A percentile compares a stretch with the other conserved stretches of the same genome.
Conservation (phyloP, 2,797 vertebrate genomes). For the Alectoris magna region DNA sequence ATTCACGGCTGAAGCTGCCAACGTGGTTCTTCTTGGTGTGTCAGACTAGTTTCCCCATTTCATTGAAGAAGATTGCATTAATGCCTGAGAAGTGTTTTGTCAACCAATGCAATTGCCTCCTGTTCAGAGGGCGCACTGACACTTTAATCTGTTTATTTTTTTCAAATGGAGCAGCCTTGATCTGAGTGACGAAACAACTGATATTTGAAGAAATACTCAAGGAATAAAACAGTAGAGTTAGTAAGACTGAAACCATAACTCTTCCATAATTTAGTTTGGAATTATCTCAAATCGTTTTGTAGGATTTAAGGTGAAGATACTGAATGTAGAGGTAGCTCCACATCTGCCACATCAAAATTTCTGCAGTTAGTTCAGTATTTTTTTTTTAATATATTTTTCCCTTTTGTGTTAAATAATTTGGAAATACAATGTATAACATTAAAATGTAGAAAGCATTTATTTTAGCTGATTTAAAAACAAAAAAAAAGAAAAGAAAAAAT, state of each 20-base stretch:
- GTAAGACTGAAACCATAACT: not conserved
- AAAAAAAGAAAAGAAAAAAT: not conserved
- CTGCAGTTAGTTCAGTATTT: not conserved
- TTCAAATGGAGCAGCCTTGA: not conserved
- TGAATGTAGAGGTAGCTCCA: not conserved
- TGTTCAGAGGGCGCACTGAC: not conserved
- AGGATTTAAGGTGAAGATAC: not conserved
- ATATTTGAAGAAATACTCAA: not conserved
- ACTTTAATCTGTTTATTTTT: not conserved
- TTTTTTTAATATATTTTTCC: not conserved
- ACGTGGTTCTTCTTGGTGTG: not conserved
- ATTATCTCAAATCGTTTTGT: not conserved
- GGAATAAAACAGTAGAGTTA: not conserved
- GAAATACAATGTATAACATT: not conserved
- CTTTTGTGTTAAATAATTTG: not conserved
- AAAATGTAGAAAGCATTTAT: not conserved
- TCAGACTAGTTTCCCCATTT: not conserved
- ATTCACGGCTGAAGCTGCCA: not conserved
- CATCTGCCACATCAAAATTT: not conserved
- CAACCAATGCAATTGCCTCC: not conserved
- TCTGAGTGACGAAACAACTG: not conserved
- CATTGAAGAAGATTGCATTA: not conserved
- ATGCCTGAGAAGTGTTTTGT: not conserved
- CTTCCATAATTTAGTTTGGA: not conserved
- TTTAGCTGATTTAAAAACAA: not conserved